Base-by-base conservation (phyloP, 2,113 vertebrate species). In the Lepisosteus oculatus region DNA sequence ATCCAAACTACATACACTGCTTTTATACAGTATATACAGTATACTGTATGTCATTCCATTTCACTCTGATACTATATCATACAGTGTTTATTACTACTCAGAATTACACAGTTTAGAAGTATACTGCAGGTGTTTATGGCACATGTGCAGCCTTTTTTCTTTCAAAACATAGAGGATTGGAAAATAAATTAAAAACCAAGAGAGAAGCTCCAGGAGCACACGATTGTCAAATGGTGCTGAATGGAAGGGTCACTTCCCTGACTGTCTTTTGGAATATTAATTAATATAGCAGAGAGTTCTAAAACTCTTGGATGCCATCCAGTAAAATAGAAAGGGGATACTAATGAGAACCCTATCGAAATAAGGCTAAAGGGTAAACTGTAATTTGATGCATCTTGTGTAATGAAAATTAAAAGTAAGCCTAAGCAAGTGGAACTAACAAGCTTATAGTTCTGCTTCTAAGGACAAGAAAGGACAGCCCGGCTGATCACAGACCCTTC, bases 351-450 rank as follows among this genome's bases (percentile, higher is more conserved):
- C 62, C 62, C 62, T 65, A 42, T 11, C 17, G 29, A 65, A 65
- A 42, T 41, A 65, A 41, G 62, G 42, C 62, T 65, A 65, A 65
- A 65, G 62, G 62, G 17, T 65, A 29, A 65, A 65, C 62, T 65
- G 62, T 41, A 65, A 65, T 65, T 65, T 65, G 17, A 65, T 65
- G 62, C 62, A 65, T 65, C 17, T 8, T 42, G 62, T 65, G 17
- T 9, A 11, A 59, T 59, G 8, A 59, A 59, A 59, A 59, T 13
- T 13, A 13, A 59, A 59, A 59, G 57, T 59, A 42, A 7, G 62
- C 57, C 57, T 59, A 65, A 43, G 62, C 62, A 42, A 65, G 62
- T 65, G 62, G 62, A 41, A 65, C 29, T 42, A 65, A 43, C 17
- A 65, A 41, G 62, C 9, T 65, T 41, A 65, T 42, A 42, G 17